A percentile compares a stretch with the other conserved stretches of the same genome.
phyloP scores from a whole-genome alignment of 2,888 invertebrate genomes.

The Drosophila tripunctata region DNA sequence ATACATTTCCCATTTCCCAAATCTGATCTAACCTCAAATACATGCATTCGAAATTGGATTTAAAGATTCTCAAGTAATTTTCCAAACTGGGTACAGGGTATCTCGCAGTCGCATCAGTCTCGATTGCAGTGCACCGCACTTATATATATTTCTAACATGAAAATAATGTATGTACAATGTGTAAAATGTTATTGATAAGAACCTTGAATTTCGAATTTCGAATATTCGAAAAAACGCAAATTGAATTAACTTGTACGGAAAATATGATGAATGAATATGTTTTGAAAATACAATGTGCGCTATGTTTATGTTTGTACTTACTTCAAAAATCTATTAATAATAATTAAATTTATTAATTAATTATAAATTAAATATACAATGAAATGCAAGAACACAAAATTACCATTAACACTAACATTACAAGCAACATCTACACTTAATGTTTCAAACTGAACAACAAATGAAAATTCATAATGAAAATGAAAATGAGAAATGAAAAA shows the following conservation, averaged over 20 bases:
- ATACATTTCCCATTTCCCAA: neutral
- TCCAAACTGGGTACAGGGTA: constrained; percentile 19
- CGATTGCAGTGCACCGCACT: constrained; percentile 2
- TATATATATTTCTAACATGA: constrained; percentile 12
- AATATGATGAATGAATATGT: neutral
- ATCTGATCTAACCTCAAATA: neutral
- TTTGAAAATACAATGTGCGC: constrained; percentile 59
- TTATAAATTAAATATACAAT: constrained; percentile 68
- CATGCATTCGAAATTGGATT: neutral
- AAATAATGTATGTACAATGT: constrained; percentile 56
- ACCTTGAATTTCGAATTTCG: constrained; percentile 31
- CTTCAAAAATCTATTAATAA: constrained; percentile 50
- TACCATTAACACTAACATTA: constrained; percentile 52
- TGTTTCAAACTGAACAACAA: constrained; percentile 41
- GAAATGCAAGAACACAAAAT: constrained; percentile 55
- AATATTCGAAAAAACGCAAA: constrained; percentile 40
- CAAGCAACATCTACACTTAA: constrained; percentile 45
- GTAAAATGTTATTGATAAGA: constrained; percentile 60
- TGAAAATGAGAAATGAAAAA: constrained; percentile 74
- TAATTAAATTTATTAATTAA: constrained; percentile 75
- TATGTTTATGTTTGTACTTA: constrained; percentile 68
- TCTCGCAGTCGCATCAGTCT: constrained; percentile 3
- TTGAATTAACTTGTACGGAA: constrained; percentile 49
- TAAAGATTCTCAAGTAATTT: neutral
- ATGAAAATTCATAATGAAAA: constrained; percentile 34